Percentiles rank a stretch among this genome's conserved stretches.
These are phyloP conservation scores for Anseranas semipalmata DNA, from an alignment of 2,113 vertebrate species.

Conservation along the genomic window DNA sequence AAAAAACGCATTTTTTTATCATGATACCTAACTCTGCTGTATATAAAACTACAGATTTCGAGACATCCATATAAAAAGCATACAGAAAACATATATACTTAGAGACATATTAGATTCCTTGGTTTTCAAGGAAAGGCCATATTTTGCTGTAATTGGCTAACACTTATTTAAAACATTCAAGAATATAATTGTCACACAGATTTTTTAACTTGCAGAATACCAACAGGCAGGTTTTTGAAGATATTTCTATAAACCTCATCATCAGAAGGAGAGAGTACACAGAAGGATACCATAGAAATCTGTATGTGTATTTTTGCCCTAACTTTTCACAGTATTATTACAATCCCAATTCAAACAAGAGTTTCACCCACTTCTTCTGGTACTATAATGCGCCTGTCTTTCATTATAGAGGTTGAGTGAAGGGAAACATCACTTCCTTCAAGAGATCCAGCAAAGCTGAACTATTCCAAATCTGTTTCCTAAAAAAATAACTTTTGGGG, in stretches of 20 bases:
- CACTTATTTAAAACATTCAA: not conserved
- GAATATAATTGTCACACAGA: not conserved
- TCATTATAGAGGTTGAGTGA: too few relatives aligned
- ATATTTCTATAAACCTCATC: not conserved
- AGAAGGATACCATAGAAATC: not conserved
- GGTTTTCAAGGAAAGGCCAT: not conserved
- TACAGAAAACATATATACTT: not conserved
- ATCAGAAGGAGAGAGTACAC: not conserved
- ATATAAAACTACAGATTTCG: not conserved
- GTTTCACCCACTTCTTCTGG: not conserved
- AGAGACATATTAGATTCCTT: not conserved
- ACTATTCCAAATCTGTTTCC: too few relatives aligned
- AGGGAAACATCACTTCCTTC: too few relatives aligned
- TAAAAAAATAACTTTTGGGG: too few relatives aligned
- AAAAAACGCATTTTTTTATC: not conserved
- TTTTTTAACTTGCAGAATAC: slow-evolving; percentile 2
- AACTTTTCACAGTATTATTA: not conserved
- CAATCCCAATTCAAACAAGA: not conserved
- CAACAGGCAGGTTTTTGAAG: not conserved
- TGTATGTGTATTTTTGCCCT: not conserved
- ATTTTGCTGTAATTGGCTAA: not conserved
- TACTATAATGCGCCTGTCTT: too few relatives aligned
- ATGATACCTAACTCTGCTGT: not conserved
- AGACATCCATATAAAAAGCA: not conserved
- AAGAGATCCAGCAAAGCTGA: too few relatives aligned